A percentile compares a stretch with the other conserved stretches of the same genome.
phyloP scores from a whole-genome alignment of 2,113 vertebrate species.

The Cavia aperea region DNA sequence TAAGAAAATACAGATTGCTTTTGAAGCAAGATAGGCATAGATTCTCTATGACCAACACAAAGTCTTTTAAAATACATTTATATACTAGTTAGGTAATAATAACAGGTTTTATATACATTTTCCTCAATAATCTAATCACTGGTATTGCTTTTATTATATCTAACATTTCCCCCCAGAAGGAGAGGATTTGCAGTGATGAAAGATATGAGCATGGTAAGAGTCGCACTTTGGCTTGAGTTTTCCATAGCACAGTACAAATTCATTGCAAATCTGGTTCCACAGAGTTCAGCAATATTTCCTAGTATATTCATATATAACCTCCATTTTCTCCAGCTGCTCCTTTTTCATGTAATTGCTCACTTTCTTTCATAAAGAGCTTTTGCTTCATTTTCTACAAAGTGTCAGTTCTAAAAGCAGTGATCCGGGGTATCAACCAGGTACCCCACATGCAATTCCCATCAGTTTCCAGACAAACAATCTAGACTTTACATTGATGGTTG shows the following conservation, averaged over 20 bases:
- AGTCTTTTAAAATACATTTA: background rate
- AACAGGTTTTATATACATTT: background rate
- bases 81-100: background rate
- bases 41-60: background rate
- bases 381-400: conserved; percentile 50
- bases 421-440: background rate
- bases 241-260: background rate
- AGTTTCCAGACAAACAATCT: background rate
- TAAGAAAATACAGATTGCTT: background rate
- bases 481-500: background rate
- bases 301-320: conserved; percentile 37
- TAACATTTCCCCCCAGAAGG: background rate
- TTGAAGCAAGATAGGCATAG: background rate
- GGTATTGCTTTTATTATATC: background rate
- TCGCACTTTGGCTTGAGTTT: background rate
- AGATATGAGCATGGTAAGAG: background rate
- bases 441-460: background rate
- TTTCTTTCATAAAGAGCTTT: conserved; percentile 47
- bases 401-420: background rate
- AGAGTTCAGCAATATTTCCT: background rate
- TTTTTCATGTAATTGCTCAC: conserved; percentile 39
- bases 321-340: conserved; percentile 23
- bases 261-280: conserved; percentile 16
- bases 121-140: background rate
- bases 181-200: conserved; percentile 7